Conservation (phyloP, 2,888 invertebrate genomes). For the Eupithecia subfuscata region DNA sequence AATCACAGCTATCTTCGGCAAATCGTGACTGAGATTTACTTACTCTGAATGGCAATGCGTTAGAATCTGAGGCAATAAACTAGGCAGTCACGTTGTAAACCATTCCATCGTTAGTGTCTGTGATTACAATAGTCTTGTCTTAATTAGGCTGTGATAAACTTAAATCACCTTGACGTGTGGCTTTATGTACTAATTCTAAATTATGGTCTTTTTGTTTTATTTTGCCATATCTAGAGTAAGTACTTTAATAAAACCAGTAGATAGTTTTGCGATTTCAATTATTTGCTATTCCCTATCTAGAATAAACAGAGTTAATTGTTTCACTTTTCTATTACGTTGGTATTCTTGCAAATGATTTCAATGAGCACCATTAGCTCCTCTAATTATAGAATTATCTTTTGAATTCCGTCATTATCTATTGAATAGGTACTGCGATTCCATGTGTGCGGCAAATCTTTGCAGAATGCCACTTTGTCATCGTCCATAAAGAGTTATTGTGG, state of each 20-base stretch:
- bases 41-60: constrained; percentile 31
- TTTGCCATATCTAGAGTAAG: not conserved
- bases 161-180: constrained; percentile 42
- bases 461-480: constrained; percentile 72
- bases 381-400: constrained; percentile 30
- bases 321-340: not conserved
- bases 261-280: not conserved
- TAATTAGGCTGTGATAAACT: constrained; percentile 50
- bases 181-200: constrained; percentile 17
- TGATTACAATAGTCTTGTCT: constrained; percentile 50
- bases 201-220: constrained; percentile 4
- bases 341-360: constrained; percentile 9
- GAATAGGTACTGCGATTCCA: constrained; percentile 39
- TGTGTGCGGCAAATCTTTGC: constrained; percentile 76
- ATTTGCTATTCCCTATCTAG: not conserved
- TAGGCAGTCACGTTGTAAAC: constrained; percentile 40
- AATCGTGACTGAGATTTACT: constrained; percentile 41
- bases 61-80: constrained; percentile 39
- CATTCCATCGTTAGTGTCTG: constrained; percentile 48
- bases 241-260: not conserved
- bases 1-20: constrained; percentile 37
- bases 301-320: not conserved
- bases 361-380: constrained; percentile 14
- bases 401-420: constrained; percentile 30
- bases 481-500: constrained; percentile 73